Evolutionary conservation across 2,888 invertebrate genomes (phyloP), one percentile per base, ranked within the genome.

Genomic region (Drosophila dives): DNA sequence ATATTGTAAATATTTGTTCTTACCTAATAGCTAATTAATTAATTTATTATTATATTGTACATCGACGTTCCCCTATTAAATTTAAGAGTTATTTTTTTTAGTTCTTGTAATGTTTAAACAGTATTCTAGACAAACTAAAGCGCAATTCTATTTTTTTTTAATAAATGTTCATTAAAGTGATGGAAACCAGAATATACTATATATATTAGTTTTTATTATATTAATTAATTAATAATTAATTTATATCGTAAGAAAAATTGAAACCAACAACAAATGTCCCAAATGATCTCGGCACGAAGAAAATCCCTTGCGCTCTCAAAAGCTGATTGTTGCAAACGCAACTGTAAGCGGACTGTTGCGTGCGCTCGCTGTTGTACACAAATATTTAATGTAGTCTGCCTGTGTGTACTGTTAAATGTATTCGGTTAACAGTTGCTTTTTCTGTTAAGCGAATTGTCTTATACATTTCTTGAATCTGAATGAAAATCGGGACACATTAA

Each of bases 121-220:
- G 89, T 88, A 88, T 88, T 88, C 78, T 80, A 86, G 82, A 84
- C 65, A 68, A 76, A 63, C 80, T 72, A 75, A 78, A 72, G 66
- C 67, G 74, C 66, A 81, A 77, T 78, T 66, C 12, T 61, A 38
- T 54, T 48, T 29, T 62, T 75, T 61, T 71, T 68, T 12, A 40
- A 53, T 55, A 73, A 53, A 64, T 38, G 58, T 69, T 55, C 42
- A 71, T 61, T 60, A 50, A 81, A 80, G 54, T 86, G 64, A 86
- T 72, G 50, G 45, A 64, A 54, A 54, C 2, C 50, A 42, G 11
- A 23, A 58, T 49, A 23, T 33, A 20, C 42, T 17, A 12, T 10
- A n/a, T n/a, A 32, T 40, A 17, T 17, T 56, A 12, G 12, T 36
- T 15, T 29, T 1, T 29, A 36, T 12, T 26, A 15, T 15, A 29